Evolutionary conservation across 2,797 vertebrate genomes (phyloP).

Genomic region (Gallinago solitaria): DNA sequence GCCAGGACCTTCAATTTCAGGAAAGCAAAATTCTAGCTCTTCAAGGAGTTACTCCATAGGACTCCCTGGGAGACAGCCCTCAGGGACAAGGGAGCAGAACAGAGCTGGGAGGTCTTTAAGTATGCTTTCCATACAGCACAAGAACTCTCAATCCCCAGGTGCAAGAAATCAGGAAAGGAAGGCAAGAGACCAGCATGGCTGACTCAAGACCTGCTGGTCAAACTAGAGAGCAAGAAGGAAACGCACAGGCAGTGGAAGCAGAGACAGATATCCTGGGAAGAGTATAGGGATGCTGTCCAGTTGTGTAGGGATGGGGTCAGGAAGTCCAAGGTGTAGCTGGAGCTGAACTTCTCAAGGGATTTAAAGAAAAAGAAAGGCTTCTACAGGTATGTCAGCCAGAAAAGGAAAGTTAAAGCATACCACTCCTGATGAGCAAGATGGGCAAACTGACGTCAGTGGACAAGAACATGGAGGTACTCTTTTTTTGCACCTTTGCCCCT

Average conservation of each 20-base stretch:
- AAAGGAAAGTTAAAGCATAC: not conserved
- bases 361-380: not conserved
- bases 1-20: not conserved
- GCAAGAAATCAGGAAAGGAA: not conserved
- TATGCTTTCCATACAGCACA: not conserved
- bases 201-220: not conserved
- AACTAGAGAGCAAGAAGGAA: not conserved
- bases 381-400: not conserved
- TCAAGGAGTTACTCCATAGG: not conserved
- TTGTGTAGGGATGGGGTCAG: not conserved
- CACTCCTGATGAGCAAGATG: not conserved
- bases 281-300: not conserved
- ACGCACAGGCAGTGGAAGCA: not conserved
- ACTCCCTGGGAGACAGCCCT: not conserved
- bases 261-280: not conserved
- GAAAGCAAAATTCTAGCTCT: not conserved
- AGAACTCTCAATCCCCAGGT: not conserved
- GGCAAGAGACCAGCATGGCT: not conserved
- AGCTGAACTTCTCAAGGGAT: not conserved
- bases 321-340: not conserved
- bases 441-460: not conserved
- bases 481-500: too few relatives aligned
- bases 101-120: not conserved
- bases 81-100: not conserved
- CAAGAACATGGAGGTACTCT: not conserved